phyloP scores from a whole-genome alignment of 2,888 invertebrate species.

The Sminthurinus aureus region DNA sequence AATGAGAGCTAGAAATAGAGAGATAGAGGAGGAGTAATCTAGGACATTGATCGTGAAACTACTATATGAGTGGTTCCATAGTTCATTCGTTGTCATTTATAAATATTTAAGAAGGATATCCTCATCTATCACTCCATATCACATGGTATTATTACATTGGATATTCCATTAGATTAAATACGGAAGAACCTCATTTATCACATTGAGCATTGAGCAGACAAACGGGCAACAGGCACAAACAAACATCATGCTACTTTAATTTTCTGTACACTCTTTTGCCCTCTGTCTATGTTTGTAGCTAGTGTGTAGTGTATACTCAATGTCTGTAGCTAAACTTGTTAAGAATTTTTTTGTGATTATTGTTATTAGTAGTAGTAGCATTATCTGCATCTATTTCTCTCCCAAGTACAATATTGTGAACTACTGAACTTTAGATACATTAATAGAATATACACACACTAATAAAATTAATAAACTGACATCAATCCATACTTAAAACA shows the following conservation, averaged over 20 bases:
- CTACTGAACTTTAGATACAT: background rate
- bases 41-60: background rate
- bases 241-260: background rate
- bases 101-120: slow-evolving; percentile 55
- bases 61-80: background rate
- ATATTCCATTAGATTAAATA: slow-evolving; percentile 27
- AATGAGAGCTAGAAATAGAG: background rate
- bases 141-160: background rate
- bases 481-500: no score
- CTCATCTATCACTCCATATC: slow-evolving; percentile 42
- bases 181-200: slow-evolving; percentile 32
- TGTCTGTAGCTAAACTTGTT: background rate
- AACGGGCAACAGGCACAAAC: slow-evolving; percentile 8
- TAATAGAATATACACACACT: background rate
- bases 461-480: no score
- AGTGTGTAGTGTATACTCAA: background rate
- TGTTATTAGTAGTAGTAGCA: no score
- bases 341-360: no score
- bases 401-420: background rate
- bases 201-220: slow-evolving; percentile 5
- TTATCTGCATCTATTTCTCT: no score
- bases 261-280: background rate
- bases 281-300: background rate
- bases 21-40: background rate
- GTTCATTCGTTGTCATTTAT: background rate